Base-by-base conservation (phyloP, 30 jellyfish, hydroid and myxozoan genomes). In the Catostylus mosaicus region DNA sequence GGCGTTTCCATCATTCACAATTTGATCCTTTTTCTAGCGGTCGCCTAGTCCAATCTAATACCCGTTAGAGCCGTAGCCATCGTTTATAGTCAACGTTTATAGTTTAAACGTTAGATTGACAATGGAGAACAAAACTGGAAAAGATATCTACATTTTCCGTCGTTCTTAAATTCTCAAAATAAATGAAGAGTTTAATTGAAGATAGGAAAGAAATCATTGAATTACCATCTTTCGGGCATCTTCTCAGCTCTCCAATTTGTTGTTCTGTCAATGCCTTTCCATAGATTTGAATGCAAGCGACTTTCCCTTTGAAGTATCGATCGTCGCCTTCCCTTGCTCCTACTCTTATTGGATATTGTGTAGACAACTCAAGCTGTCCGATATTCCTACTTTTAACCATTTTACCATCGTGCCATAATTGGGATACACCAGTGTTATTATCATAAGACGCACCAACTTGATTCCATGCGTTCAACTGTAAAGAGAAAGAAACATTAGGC, bases 371-470 rank as follows among this genome's bases (percentile, higher is more conserved):
- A 18, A 93, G 62, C 52, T 87, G 97, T 9, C 99, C 99, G 34
- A 93, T 93, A 78, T 93, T 93, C 78, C 99, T 79, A 57, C 99
- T 93, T 45, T 93, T 93, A 0, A 93, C 99, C 99, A 93, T 93
- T 78, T 93, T 93, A 24, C 99, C 99, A 60, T 93, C 99, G 54
- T 93, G 99, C 99, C 99, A 93, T 24, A 93, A 59, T 77, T 93
- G 99, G 3, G 99, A 97, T 0, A 93, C 99, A 1, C 99, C 99
- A 22, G 99, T 84, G 83, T 83, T 93, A 78, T 82, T 84, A 72
- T 93, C 97, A 75, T 93, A 93, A 20, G 99, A 80, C 3, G 99
- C 99, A 57, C 99, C 99, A 57, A 93, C 97, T 62, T 93, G 99
- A 81, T 93, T 93, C 99, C 99, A 93, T 61, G 92, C 23, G 27